Evolutionary conservation across 2,888 invertebrate genomes (phyloP).

Genomic region (Lottia gigantea): DNA sequence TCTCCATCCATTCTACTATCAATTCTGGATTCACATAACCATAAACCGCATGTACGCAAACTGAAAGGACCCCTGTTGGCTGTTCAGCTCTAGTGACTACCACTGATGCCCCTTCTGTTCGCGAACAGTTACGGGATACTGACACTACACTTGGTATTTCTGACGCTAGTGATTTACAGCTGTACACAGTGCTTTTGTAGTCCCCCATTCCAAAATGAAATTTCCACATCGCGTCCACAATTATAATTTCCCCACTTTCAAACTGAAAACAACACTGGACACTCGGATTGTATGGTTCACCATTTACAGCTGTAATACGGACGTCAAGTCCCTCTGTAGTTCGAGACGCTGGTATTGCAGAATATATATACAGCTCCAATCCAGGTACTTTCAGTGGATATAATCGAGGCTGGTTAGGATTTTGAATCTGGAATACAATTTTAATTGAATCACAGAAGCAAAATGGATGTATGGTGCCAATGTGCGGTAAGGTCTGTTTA

Average conservation of each 20-base stretch:
- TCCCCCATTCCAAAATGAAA: neutral
- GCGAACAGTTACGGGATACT: too few relatives aligned
- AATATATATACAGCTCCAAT: too few relatives aligned
- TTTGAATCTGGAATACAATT: too few relatives aligned
- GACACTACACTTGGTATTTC: too few relatives aligned
- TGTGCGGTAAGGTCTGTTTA: too few relatives aligned
- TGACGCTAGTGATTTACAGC: neutral
- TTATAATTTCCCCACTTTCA: neutral
- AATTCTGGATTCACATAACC: neutral
- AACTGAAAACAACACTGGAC: neutral
- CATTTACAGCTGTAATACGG: neutral
- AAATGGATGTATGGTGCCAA: too few relatives aligned
- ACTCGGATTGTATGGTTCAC: neutral
- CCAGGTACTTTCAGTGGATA: too few relatives aligned
- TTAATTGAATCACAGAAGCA: too few relatives aligned
- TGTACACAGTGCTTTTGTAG: neutral
- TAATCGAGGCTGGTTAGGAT: too few relatives aligned
- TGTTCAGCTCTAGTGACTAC: neutral
- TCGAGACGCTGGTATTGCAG: too few relatives aligned
- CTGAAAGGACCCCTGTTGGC: neutral
- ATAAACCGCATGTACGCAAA: constrained; percentile 1
- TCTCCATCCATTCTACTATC: neutral
- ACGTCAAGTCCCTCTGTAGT: neutral
- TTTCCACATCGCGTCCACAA: neutral
- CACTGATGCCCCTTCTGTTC: too few relatives aligned